Evolutionary conservation across 2,113 vertebrate genomes (phyloP), one percentile per base, ranked within the genome.

Genomic region (Bos indicus): DNA sequence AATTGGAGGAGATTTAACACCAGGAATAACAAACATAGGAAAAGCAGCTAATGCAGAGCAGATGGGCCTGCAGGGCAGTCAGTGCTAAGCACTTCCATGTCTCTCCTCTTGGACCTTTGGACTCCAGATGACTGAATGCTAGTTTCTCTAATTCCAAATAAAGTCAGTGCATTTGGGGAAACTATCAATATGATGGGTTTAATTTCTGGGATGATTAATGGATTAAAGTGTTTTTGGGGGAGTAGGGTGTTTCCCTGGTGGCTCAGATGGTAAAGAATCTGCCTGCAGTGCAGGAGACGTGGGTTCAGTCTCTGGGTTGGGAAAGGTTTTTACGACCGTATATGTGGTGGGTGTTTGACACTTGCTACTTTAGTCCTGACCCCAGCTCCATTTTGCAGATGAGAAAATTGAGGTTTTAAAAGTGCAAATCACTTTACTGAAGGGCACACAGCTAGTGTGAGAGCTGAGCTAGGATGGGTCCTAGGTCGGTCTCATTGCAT

Each of bases 21-120:
- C 26, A 98, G 97, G 59, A 98, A 98, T 97, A 98, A 98, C 96
- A 98, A 98, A 98, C 95, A 97, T 0, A 17, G 84, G 94, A 64
- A 82, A 89, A 56, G 95, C 1, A 12, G 96, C 85, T 98, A 98
- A 99, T 97, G 97, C 78, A 30, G 96, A 98, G 93, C 98, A 98
- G 98, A 98, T 98, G 98, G 96, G 94, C 77, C 89, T n/a, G 12
- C 36, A 10, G 84, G 93, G 88, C 48, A 40, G 60, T 0, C 40
- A 21, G 51, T 0, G 33, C 93, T 40, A 2, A 30, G 78, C 71
- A 5, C 86, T 78, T 87, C 90, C 16, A 6, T 23, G 15, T 91
- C 80, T 36, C 57, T 90, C 21, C 94, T 87, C 51, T 1, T 4
- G 36, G 60, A 81, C 94, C 92, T 91, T 51, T 86, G 91, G 82